Evolutionary conservation across 2,113 vertebrate genomes (phyloP).

Genomic region (Sus scrofa): DNA sequence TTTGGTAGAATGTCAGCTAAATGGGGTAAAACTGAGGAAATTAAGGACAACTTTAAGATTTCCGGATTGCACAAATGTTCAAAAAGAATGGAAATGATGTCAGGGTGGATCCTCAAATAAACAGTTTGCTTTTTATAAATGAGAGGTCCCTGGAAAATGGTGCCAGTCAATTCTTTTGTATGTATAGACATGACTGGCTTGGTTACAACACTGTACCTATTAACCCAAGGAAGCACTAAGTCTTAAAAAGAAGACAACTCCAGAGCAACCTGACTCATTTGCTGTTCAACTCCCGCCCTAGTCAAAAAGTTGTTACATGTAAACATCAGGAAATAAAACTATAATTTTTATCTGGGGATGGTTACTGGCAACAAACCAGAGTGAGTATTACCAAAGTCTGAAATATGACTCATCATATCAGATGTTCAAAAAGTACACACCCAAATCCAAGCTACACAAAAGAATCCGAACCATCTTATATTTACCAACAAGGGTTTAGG

Average conservation of each 20-base stretch:
- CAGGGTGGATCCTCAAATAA: neutral
- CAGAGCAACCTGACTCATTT: neutral
- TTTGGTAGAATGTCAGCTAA: neutral
- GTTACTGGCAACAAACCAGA: neutral
- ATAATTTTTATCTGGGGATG: neutral
- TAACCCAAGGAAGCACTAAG: neutral
- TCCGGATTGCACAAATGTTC: neutral
- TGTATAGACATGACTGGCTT: neutral
- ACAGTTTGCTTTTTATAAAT: neutral
- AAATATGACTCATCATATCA: constrained; percentile 43
- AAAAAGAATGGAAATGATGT: neutral
- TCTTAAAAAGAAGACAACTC: neutral
- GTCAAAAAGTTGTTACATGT: neutral
- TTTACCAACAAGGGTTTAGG: neutral
- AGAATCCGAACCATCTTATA: neutral
- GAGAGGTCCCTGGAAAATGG: neutral
- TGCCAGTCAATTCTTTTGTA: neutral
- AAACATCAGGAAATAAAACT: neutral
- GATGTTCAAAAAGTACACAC: constrained; percentile 41
- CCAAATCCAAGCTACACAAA: constrained; percentile 6
- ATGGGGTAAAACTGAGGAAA: constrained; percentile 1
- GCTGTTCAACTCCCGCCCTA: neutral
- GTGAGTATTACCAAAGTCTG: neutral
- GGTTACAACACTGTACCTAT: neutral
- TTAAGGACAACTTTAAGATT: neutral